Conservation (phyloP, 2,888 invertebrate species). For the Dinocampus coccinellae region DNA sequence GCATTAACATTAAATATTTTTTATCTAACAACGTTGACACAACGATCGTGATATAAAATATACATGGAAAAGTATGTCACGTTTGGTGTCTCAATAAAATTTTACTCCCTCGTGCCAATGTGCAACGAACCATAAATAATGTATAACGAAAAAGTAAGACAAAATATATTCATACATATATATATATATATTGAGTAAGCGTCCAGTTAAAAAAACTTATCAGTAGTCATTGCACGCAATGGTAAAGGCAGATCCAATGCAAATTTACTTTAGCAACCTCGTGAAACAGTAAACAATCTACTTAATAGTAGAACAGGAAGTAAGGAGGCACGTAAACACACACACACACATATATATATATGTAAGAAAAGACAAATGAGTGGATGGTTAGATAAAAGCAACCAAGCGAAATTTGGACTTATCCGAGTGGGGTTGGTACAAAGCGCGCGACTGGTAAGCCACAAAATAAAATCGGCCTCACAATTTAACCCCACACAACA, state of each 20-base stretch:
- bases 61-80: neutral
- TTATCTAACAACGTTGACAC: too few species aligned
- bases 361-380: slow-evolving; percentile 39
- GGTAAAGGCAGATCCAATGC: slow-evolving; percentile 49
- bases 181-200: slow-evolving; percentile 46
- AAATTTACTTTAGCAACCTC: slow-evolving; percentile 48
- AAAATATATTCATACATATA: too few species aligned
- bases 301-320: neutral
- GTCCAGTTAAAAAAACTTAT: slow-evolving; percentile 53
- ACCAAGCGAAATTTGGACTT: slow-evolving; percentile 44
- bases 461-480: slow-evolving; percentile 51
- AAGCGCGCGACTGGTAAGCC: slow-evolving; percentile 48
- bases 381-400: slow-evolving; percentile 43
- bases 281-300: slow-evolving; percentile 29
- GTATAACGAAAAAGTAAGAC: slow-evolving; percentile 5
- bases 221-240: slow-evolving; percentile 56
- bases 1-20: neutral
- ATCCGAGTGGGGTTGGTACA: slow-evolving; percentile 32
- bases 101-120: neutral
- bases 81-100: slow-evolving; percentile 9
- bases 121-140: slow-evolving; percentile 1
- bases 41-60: neutral
- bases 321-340: slow-evolving; percentile 5
- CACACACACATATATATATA: slow-evolving; percentile 26
- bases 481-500: slow-evolving; percentile 27